These are phyloP conservation scores for Apodemia duryi DNA, from an alignment of 2,888 invertebrate species.

Conservation along the genomic window DNA sequence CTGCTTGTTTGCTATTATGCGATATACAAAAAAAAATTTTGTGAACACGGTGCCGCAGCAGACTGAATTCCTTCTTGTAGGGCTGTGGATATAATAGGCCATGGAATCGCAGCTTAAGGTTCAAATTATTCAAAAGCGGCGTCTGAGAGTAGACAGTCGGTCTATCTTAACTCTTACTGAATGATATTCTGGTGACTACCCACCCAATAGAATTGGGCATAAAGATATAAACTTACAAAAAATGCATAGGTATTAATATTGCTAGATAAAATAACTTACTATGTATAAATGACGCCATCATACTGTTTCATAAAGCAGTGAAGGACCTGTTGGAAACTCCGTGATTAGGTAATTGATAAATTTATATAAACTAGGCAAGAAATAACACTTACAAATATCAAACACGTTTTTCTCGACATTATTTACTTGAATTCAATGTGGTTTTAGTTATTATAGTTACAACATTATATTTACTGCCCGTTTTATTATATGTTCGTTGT, in stretches of 20 bases:
- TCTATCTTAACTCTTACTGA: too few relatives aligned
- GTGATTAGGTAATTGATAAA: constrained; percentile 1
- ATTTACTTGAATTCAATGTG: background rate
- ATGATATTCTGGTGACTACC: too few relatives aligned
- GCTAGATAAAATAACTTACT: constrained; percentile 48
- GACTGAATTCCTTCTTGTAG: too few relatives aligned
- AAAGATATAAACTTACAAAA: too few relatives aligned
- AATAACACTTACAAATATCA: constrained; percentile 9
- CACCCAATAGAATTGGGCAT: too few relatives aligned
- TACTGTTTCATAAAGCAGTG: constrained; percentile 36
- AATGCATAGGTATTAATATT: constrained; percentile 6
- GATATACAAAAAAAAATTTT: too few relatives aligned
- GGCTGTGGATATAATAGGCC: too few relatives aligned
- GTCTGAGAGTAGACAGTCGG: too few relatives aligned
- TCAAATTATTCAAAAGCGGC: too few relatives aligned
- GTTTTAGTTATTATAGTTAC: background rate
- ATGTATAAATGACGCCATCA: constrained; percentile 56
- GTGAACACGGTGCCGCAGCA: too few relatives aligned
- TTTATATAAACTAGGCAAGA: background rate
- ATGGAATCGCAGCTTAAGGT: too few relatives aligned
- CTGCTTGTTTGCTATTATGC: too few relatives aligned
- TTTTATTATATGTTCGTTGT: background rate
- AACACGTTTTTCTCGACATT: background rate
- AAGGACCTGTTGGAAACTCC: constrained; percentile 40
- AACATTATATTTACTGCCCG: background rate